Conservation (phyloP, 1,140 invertebrate species). For the Nilaparvata lugens region DNA sequence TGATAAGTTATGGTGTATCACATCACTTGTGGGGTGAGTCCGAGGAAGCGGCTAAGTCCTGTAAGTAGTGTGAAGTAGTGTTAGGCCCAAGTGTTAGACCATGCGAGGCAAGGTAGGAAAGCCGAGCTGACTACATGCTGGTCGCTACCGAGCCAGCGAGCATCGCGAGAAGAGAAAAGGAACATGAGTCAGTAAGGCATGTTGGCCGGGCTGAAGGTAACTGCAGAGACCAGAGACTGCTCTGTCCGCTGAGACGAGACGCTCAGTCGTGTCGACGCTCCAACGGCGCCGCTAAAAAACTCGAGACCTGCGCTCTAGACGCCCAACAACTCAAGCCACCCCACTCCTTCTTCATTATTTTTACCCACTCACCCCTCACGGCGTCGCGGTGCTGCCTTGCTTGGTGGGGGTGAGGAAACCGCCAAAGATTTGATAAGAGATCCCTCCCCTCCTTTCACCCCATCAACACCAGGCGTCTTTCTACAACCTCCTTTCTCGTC, state of each 20-base stretch:
- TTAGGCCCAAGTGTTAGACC: background rate
- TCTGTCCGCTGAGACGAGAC: background rate
- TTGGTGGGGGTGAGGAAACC: slow-evolving; percentile 7
- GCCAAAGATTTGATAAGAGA: slow-evolving; percentile 16
- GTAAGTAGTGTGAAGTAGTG: background rate
- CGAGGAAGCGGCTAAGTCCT: background rate
- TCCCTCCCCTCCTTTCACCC: background rate
- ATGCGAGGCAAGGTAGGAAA: background rate
- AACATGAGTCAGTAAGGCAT: slow-evolving; percentile 5
- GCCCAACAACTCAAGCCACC: background rate
- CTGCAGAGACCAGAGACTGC: background rate
- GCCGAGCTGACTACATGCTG: background rate
- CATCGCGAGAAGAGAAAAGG: background rate
- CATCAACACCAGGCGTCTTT: background rate
- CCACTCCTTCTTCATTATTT: slow-evolving; percentile 14
- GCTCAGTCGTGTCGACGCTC: background rate
- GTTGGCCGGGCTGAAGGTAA: background rate
- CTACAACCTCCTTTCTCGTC: background rate
- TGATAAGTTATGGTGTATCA: background rate
- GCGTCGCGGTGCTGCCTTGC: slow-evolving; percentile 7
- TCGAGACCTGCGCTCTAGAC: slow-evolving; percentile 10
- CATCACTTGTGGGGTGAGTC: background rate
- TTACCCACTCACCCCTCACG: slow-evolving; percentile 5
- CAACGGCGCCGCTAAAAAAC: slow-evolving; percentile 6
- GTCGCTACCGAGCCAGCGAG: background rate